A percentile compares a stretch with the other conserved stretches of the same genome.
phyloP scores from a whole-genome alignment of 37 sponge, comb jelly and placozoan species.

The Geodia barretti region DNA sequence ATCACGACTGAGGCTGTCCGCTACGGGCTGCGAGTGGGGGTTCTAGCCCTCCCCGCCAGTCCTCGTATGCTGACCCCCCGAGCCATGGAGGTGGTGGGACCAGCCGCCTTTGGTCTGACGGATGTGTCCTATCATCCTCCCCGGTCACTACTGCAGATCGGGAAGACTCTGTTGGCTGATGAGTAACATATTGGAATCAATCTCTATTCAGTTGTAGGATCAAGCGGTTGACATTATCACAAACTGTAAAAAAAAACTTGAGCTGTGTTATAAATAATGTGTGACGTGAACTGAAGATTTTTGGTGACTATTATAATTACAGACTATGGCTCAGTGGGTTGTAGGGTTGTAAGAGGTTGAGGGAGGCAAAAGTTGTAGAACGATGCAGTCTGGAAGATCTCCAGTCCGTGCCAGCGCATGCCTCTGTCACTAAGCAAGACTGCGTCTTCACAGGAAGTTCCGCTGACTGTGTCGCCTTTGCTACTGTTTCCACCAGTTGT shows the following conservation, averaged over 20 bases:
- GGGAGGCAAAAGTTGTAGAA: slow-evolving; percentile 64
- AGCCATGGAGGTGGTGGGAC: slow-evolving; percentile 80
- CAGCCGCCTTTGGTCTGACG: slow-evolving; percentile 70
- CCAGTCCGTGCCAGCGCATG: slow-evolving; percentile 30
- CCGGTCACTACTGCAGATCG: neutral
- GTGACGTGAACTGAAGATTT: no score
- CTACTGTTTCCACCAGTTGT: neutral
- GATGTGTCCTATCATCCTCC: slow-evolving; percentile 46
- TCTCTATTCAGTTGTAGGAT: no score
- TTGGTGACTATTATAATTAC: no score
- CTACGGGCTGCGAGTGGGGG: slow-evolving; percentile 80
- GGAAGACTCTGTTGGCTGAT: neutral
- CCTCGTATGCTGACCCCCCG: slow-evolving; percentile 41
- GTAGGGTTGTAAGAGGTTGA: neutral
- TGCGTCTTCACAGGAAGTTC: neutral
- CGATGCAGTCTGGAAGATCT: slow-evolving; percentile 36
- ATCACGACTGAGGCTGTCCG: slow-evolving; percentile 76
- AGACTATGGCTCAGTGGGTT: no score
- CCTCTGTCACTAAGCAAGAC: slow-evolving; percentile 4
- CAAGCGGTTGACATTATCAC: no score
- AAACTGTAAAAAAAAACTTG: no score
- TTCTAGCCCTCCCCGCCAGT: slow-evolving; percentile 67
- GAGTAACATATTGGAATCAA: neutral
- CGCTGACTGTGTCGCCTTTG: neutral
- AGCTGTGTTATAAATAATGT: no score